A percentile compares a stretch with the other conserved stretches of the same genome.
Conservation (phyloP, 2,113 vertebrate species). For the Eubucco bourcierii region DNA sequence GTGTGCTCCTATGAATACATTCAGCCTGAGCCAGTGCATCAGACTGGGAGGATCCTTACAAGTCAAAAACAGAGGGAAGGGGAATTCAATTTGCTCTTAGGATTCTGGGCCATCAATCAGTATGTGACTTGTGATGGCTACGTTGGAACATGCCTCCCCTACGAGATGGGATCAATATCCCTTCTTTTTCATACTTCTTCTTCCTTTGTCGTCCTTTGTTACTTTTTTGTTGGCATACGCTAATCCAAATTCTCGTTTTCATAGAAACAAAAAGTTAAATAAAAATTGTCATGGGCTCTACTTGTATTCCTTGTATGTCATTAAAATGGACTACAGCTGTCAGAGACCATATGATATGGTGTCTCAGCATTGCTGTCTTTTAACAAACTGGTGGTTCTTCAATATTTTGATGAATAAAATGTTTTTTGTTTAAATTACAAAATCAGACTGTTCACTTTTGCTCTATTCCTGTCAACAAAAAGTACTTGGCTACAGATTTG, state of each 20-base stretch:
- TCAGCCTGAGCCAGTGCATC: neutral
- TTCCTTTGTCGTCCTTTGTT: conserved; percentile 58
- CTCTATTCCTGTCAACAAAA: conserved; percentile 76
- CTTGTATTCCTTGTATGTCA: conserved; percentile 37
- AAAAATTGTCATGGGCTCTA: conserved; percentile 19
- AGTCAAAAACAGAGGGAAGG: conserved; percentile 13
- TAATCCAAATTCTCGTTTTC: conserved; percentile 54
- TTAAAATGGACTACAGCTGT: conserved; percentile 37
- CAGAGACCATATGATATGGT: conserved; percentile 46
- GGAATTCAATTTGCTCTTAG: neutral
- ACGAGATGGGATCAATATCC: conserved; percentile 38
- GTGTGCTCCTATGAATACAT: conserved; percentile 70
- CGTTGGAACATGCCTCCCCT: conserved; percentile 34
- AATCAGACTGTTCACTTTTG: conserved; percentile 70
- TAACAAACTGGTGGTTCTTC: conserved; percentile 60
- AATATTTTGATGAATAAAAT: conserved; percentile 54
- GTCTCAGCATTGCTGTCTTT: conserved; percentile 49
- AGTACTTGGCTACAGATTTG: conserved; percentile 66
- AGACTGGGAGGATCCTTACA: conserved; percentile 8
- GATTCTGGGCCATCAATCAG: neutral
- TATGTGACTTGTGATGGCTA: conserved; percentile 39
- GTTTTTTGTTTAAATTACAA: conserved; percentile 53
- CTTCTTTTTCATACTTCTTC: conserved; percentile 36
- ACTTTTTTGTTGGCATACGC: conserved; percentile 75
- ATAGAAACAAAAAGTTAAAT: conserved; percentile 56